Percentiles rank a stretch among this genome's conserved stretches.
These are phyloP conservation scores for Amphimedon queenslandica DNA, from an alignment of 37 sponge, comb jelly and placozoan species.

Conservation along the genomic window DNA sequence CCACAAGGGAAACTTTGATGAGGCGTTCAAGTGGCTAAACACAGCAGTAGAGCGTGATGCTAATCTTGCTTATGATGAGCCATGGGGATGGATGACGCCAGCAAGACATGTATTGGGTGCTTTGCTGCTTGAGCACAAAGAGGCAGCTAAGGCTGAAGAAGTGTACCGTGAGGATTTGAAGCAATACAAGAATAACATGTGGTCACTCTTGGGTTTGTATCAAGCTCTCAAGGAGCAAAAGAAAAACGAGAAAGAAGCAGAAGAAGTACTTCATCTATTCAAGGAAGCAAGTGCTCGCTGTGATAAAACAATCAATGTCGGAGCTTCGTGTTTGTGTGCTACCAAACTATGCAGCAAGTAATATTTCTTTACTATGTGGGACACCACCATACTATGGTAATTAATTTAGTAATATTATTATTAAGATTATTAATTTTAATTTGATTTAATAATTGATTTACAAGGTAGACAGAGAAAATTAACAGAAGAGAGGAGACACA, in stretches of 20 bases:
- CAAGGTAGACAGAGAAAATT: too few species aligned
- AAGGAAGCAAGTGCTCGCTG: slow-evolving; percentile 30
- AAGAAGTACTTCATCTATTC: slow-evolving; percentile 1
- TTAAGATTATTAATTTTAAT: too few species aligned
- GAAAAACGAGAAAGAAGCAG: slow-evolving; percentile 39
- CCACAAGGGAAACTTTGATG: slow-evolving; percentile 34
- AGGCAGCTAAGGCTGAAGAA: slow-evolving; percentile 36
- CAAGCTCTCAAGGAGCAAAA: slow-evolving; percentile 34
- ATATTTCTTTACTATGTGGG: too few species aligned
- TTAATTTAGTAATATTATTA: too few species aligned
- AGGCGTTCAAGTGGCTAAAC: slow-evolving; percentile 50
- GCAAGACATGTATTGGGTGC: slow-evolving; percentile 60
- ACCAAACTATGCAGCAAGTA: too few species aligned
- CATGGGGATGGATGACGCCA: slow-evolving; percentile 75
- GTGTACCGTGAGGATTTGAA: slow-evolving; percentile 52
- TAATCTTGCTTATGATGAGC: slow-evolving; percentile 46
- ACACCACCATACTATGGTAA: too few species aligned
- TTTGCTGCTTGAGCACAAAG: slow-evolving; percentile 53
- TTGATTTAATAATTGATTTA: too few species aligned
- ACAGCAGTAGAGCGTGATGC: slow-evolving; percentile 54
- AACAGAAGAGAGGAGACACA: too few species aligned
- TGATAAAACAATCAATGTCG: slow-evolving; percentile 48
- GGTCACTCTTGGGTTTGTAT: slow-evolving; percentile 48
- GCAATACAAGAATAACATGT: slow-evolving; percentile 58
- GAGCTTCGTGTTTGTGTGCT: slow-evolving; percentile 62